These are phyloP conservation scores for Calypte anna DNA, from an alignment of 2,113 vertebrate genomes.

Conservation along the genomic window DNA sequence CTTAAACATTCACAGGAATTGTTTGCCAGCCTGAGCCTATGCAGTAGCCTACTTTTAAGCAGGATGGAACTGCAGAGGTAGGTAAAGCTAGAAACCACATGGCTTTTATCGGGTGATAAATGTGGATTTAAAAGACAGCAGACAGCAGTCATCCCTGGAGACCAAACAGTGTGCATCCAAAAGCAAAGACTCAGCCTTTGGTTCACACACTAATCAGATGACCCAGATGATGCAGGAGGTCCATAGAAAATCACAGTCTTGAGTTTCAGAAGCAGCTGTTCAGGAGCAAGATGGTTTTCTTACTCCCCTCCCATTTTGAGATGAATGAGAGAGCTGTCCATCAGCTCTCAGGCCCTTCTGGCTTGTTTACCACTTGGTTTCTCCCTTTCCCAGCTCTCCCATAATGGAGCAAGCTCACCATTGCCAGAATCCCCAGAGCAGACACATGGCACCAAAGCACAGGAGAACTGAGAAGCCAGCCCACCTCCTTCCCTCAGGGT, in stretches of 20 bases:
- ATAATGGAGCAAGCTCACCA: neutral
- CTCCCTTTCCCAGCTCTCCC: neutral
- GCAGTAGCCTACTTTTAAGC: neutral
- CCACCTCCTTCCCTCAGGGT: neutral
- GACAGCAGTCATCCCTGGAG: neutral
- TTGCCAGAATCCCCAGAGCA: neutral
- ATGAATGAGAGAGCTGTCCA: neutral
- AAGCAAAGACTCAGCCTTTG: neutral
- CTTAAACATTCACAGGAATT: neutral
- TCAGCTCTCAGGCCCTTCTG: neutral
- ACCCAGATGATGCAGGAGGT: neutral
- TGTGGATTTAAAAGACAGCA: neutral
- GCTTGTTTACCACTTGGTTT: neutral
- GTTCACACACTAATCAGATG: neutral
- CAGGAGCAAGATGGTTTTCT: neutral
- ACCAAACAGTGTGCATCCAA: neutral
- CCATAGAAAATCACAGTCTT: neutral
- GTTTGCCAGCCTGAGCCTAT: neutral
- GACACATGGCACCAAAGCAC: neutral
- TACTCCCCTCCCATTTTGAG: neutral
- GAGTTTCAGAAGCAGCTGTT: neutral
- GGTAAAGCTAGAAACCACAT: neutral
- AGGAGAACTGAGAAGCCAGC: neutral
- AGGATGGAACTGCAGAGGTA: neutral
- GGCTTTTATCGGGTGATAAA: neutral